Base-by-base conservation (phyloP, 1,140 invertebrate genomes). In the Anastrepha ludens region DNA sequence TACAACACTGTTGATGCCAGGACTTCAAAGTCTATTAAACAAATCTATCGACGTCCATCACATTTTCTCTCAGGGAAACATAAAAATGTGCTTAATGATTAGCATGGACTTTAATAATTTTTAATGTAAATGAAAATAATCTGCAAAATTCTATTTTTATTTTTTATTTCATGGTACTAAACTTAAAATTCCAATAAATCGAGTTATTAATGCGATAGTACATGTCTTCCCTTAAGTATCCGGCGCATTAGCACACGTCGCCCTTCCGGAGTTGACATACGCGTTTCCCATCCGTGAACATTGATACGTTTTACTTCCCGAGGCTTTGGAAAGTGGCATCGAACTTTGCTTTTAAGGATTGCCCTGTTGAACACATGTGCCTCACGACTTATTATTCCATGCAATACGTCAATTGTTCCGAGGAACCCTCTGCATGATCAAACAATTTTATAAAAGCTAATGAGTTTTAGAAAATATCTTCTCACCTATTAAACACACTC, bases 321-420 rank as follows among this genome's bases (percentile, higher is more conserved):
- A 0, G 97, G 96, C 60, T 95, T 93, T 6, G 97, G 97, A 89
- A 97, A 97, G 89, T 96, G 95, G 90, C 95, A 94, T 50, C 96
- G 94, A 0, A 96, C 93, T 67, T 94, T 94, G 0, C 91, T 94
- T 89, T 92, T 93, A 0, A 93, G 87, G 3, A 92, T 47, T 2
- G 88, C 90, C 3, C 92, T 89, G 47, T 93, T 89, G 44, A 92
- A 93, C 3, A 89, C 90, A 86, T 92, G 87, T 55, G 92, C 92
- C 4, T 93, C 90, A 8, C 92, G 89, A 50, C 89, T 89, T 9
- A 91, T 86, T 9, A 92, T 6, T 0, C 88, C 88, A 88, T 92
- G 90, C 0, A 89, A 89, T 9, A 89, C 89, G 86, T 88, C 91
- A 0, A 89, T 59, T 11, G 87, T 89, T 2, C 85, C 85, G 15